A percentile compares a stretch with the other conserved stretches of the same genome.
Conservation (phyloP, 2,888 invertebrate species). For the Fragum whitleyi region DNA sequence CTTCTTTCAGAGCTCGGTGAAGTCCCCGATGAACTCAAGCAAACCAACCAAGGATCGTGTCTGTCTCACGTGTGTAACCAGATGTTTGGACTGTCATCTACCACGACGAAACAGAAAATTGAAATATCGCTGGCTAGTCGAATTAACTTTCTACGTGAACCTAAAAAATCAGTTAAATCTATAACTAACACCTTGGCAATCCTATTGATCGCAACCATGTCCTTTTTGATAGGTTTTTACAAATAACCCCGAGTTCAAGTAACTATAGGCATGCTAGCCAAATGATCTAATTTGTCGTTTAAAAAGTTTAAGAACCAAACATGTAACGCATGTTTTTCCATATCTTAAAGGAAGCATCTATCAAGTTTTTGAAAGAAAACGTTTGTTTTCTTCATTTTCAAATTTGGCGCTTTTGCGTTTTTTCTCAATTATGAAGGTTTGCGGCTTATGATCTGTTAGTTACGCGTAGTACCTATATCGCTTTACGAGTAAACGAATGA, state of each 20-base stretch:
- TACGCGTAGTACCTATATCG: too few relatives aligned
- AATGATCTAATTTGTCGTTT: too few relatives aligned
- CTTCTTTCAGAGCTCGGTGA: background rate
- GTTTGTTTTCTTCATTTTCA: too few relatives aligned
- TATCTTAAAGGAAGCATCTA: too few relatives aligned
- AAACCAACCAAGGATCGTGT: background rate
- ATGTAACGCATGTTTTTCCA: too few relatives aligned
- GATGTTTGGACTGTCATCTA: background rate
- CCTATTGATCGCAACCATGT: conserved; percentile 16
- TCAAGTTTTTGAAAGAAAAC: too few relatives aligned
- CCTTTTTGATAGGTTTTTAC: conserved; percentile 28
- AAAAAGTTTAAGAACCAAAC: too few relatives aligned
- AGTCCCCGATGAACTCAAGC: background rate
- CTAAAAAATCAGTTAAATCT: background rate
- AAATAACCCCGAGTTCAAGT: background rate
- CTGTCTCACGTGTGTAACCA: background rate
- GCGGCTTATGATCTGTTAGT: too few relatives aligned
- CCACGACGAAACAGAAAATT: background rate
- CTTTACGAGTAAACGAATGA: too few relatives aligned
- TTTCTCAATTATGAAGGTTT: too few relatives aligned
- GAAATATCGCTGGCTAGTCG: background rate
- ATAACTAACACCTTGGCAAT: conserved; percentile 11
- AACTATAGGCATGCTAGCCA: too few relatives aligned
- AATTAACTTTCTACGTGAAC: conserved; percentile 11
- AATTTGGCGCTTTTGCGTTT: too few relatives aligned